Evolutionary conservation across 1,140 invertebrate species (phyloP).

Genomic region (Atta cephalotes): DNA sequence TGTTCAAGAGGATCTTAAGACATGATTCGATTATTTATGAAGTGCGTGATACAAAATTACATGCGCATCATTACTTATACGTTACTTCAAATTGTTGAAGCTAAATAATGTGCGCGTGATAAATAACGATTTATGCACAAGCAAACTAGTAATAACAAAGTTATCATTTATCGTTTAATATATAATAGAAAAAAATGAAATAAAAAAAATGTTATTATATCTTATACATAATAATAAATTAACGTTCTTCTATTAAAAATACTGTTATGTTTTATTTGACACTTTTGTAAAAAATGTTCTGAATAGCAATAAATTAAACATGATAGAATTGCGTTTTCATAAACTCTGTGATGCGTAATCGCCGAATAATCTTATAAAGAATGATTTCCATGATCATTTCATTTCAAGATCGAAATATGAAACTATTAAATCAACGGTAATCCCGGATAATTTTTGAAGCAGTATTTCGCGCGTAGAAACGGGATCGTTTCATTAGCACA

Average conservation of each 20-base stretch:
- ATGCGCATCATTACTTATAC: constrained; percentile 1
- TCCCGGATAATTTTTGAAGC: constrained; percentile 73
- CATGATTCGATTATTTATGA: constrained; percentile 48
- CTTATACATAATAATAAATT: background rate
- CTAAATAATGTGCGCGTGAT: background rate
- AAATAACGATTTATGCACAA: background rate
- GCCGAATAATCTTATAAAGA: background rate
- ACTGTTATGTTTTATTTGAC: background rate
- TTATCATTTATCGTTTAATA: background rate
- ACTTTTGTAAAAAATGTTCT: background rate
- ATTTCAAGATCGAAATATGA: constrained; percentile 35
- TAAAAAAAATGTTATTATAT: background rate
- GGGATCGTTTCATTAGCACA: constrained; percentile 75
- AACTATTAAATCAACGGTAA: constrained; percentile 72
- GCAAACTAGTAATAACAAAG: background rate
- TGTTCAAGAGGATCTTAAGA: constrained; percentile 49
- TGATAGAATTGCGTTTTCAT: background rate
- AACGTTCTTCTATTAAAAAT: background rate
- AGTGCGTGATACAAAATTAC: constrained; percentile 20
- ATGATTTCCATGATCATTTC: constrained; percentile 7
- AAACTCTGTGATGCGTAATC: background rate
- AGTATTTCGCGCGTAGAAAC: constrained; percentile 50
- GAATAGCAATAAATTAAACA: background rate
- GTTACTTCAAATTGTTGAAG: constrained; percentile 33
- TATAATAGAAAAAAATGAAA: background rate